A percentile compares a stretch with the other conserved stretches of the same genome.
phyloP scores from a whole-genome alignment of 2,888 invertebrate species.

The Trachelus iudaicus region DNA sequence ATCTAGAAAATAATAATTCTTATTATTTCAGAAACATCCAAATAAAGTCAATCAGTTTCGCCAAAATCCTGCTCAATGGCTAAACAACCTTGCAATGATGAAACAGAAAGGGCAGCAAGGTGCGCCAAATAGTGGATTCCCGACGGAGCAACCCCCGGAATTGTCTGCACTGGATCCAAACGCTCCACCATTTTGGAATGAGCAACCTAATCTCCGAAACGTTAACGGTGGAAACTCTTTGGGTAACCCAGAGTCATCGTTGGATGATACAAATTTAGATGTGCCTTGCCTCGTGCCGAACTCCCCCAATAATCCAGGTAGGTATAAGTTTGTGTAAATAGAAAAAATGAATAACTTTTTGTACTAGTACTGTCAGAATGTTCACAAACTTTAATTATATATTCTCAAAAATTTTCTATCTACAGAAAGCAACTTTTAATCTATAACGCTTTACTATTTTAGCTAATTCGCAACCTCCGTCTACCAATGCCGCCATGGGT shows the following conservation, averaged over 20 bases:
- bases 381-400: neutral
- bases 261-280: conserved; percentile 63
- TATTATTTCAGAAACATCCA: conserved; percentile 83
- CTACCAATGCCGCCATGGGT: conserved; percentile 58
- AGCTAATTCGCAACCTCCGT: conserved; percentile 58
- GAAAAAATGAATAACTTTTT: neutral
- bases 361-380: neutral
- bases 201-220: conserved; percentile 59
- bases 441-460: neutral
- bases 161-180: conserved; percentile 60
- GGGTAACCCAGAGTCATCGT: conserved; percentile 61
- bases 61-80: conserved; percentile 85
- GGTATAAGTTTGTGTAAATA: conserved; percentile 6
- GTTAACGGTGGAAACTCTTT: conserved; percentile 61
- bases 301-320: conserved; percentile 63
- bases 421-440: neutral
- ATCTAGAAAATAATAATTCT: conserved; percentile 12
- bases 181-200: conserved; percentile 61
- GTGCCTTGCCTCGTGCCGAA: conserved; percentile 66
- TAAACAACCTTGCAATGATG: conserved; percentile 81
- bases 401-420: neutral
- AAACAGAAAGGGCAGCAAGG: conserved; percentile 75
- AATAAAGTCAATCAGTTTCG: conserved; percentile 89
- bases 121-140: conserved; percentile 64
- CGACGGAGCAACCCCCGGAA: conserved; percentile 61